Conservation (phyloP, 2,888 invertebrate genomes). For the Rhagium mordax region DNA sequence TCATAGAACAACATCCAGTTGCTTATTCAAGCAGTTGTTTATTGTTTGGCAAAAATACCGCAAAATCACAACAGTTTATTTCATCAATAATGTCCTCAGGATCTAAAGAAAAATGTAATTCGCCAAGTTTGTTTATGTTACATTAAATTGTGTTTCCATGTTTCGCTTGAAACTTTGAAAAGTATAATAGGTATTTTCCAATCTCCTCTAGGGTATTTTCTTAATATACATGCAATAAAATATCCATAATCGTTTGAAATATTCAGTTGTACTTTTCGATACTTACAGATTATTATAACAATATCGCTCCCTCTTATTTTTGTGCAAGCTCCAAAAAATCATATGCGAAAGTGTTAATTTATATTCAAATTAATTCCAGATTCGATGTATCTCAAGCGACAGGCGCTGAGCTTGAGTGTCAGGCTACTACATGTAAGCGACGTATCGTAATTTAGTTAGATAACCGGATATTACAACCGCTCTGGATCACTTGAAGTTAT, state of each 20-base stretch:
- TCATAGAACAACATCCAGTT: too few species aligned
- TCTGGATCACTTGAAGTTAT: background rate
- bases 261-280: background rate
- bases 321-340: too few species aligned
- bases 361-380: background rate
- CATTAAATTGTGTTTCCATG: conserved; percentile 25
- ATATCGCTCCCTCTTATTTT: too few species aligned
- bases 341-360: too few species aligned
- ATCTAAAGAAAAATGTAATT: conserved; percentile 14
- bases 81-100: conserved; percentile 25
- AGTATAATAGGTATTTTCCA: conserved; percentile 20
- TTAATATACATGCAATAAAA: conserved; percentile 10
- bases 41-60: background rate
- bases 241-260: background rate
- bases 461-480: background rate
- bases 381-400: background rate
- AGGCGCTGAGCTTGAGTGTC: background rate
- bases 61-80: background rate
- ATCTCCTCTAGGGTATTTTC: conserved; percentile 28
- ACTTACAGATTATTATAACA: too few species aligned
- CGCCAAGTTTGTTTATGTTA: conserved; percentile 24
- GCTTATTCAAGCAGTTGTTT: too few species aligned
- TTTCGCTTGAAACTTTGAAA: background rate
- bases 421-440: background rate
- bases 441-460: background rate